These are phyloP conservation scores for Machaerirhynchus nigripectus DNA, from an alignment of 2,113 vertebrate genomes.

Conservation along the genomic window DNA sequence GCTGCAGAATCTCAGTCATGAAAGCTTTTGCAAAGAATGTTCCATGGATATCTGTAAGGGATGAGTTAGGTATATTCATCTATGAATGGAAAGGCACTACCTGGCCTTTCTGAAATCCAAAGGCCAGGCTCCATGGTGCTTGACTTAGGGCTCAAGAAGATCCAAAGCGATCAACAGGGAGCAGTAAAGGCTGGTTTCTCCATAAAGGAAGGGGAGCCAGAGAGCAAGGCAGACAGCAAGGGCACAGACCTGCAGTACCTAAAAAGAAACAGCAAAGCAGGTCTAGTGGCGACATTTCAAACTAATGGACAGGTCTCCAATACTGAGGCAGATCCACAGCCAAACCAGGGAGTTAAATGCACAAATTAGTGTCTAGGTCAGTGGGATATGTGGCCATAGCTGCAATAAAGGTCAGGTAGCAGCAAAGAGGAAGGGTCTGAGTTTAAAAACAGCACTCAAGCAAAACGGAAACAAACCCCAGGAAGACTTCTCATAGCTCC, in stretches of 20 bases:
- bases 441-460: neutral
- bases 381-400: neutral
- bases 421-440: neutral
- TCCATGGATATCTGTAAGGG: neutral
- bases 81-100: neutral
- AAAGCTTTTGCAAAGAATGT: neutral
- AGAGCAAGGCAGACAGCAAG: neutral
- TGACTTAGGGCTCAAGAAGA: neutral
- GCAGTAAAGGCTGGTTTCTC: neutral
- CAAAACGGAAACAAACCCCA: neutral
- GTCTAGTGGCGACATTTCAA: neutral
- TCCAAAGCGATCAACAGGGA: neutral
- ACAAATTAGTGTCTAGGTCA: neutral
- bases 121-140: accelerated
- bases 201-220: neutral
- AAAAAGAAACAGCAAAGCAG: neutral
- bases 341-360: neutral
- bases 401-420: neutral
- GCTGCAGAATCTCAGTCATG: neutral
- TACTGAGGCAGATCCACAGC: neutral
- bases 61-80: neutral
- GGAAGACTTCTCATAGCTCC: neutral
- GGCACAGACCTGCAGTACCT: neutral
- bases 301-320: neutral
- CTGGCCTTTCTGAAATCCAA: neutral